Evolutionary conservation across 2,113 vertebrate genomes (phyloP).

Genomic region (Cercopithecus mona): DNA sequence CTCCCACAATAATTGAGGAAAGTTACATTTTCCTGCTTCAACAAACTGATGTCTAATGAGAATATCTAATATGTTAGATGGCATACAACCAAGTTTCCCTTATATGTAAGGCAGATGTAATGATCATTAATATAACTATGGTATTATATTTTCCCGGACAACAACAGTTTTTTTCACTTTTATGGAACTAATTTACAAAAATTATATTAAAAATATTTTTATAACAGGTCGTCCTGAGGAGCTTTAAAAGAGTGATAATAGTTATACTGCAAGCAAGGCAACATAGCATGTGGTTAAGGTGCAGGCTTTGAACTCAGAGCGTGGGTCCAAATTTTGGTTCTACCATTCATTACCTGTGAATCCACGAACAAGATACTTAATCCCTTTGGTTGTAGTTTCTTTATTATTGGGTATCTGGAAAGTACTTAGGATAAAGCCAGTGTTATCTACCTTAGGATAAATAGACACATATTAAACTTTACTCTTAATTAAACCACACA

Average conservation of each 20-base stretch:
- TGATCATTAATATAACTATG: neutral
- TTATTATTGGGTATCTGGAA: neutral
- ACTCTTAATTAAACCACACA: neutral
- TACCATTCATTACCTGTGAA: neutral
- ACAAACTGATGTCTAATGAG: neutral
- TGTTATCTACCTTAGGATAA: neutral
- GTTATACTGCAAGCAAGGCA: neutral
- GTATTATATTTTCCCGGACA: neutral
- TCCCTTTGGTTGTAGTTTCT: neutral
- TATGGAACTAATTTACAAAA: neutral
- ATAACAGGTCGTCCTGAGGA: neutral
- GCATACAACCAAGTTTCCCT: neutral
- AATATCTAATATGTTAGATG: neutral
- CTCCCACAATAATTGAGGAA: accelerated
- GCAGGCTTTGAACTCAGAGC: neutral
- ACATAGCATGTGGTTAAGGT: neutral
- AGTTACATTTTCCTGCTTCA: neutral
- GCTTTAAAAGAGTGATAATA: neutral
- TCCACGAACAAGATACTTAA: neutral
- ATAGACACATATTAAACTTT: neutral
- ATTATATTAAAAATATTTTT: neutral
- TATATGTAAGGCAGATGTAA: neutral
- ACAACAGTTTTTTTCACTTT: neutral
- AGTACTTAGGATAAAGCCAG: neutral
- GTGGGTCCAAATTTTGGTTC: neutral